Evolutionary conservation across 2,888 invertebrate genomes (phyloP).

Genomic region (Ariolimax columbianus): DNA sequence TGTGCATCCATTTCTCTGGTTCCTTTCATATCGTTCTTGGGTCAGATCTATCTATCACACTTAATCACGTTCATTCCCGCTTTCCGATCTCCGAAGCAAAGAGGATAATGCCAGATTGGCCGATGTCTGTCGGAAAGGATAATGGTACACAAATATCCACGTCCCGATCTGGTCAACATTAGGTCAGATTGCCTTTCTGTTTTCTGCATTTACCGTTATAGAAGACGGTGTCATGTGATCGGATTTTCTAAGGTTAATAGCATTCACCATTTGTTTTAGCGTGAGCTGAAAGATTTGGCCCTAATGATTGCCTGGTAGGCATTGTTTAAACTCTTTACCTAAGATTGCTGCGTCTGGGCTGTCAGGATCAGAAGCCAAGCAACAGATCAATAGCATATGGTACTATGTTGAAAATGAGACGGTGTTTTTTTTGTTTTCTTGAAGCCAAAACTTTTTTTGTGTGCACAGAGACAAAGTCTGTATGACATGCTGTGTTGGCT

Average conservation of each 20-base stretch:
- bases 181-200: background rate
- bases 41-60: too few species aligned
- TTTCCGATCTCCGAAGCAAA: too few species aligned
- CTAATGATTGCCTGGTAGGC: background rate
- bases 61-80: too few species aligned
- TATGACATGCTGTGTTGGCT: too few species aligned
- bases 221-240: background rate
- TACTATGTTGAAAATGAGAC: background rate
- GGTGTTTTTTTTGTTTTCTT: background rate
- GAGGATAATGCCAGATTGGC: too few species aligned
- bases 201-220: background rate
- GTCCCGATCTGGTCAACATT: background rate
- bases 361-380: slow-evolving; percentile 3
- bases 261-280: background rate
- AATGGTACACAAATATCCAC: background rate
- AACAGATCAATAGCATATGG: slow-evolving; percentile 17
- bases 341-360: too few species aligned
- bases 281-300: background rate
- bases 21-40: too few species aligned
- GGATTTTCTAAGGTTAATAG: background rate
- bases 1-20: too few species aligned
- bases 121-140: too few species aligned
- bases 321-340: background rate
- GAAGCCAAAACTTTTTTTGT: background rate
- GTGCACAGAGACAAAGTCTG: too few species aligned